phyloP scores from a whole-genome alignment of 1,140 invertebrate species.

The Paraescarpia echinospica region DNA sequence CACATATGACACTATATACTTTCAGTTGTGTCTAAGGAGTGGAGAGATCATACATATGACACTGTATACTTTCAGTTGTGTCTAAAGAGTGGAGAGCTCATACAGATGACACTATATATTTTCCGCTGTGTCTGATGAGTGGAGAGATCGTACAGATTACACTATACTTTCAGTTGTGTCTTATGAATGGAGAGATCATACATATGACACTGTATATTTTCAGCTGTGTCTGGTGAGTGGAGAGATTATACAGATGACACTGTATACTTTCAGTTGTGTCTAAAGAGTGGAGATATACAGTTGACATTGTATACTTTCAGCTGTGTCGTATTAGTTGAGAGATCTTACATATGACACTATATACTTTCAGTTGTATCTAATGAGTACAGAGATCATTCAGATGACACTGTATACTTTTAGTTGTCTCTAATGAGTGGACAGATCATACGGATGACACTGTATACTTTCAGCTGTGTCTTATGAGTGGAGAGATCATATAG shows the following conservation, averaged over 20 bases:
- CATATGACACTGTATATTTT: background rate
- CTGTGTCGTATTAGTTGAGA: slow-evolving; percentile 61
- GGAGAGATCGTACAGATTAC: no score
- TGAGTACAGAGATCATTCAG: no score
- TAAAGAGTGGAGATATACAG: no score
- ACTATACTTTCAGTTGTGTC: no score
- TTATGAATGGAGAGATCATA: no score
- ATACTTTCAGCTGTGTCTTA: slow-evolving; percentile 54
- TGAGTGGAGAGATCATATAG: slow-evolving; percentile 62
- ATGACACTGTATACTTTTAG: no score
- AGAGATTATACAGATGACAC: slow-evolving; percentile 62
- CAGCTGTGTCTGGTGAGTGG: slow-evolving; percentile 61
- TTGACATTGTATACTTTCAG: slow-evolving; percentile 35
- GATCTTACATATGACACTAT: slow-evolving; percentile 61
- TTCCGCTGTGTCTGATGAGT: slow-evolving; percentile 39
- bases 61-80: slow-evolving; percentile 50
- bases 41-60: no score
- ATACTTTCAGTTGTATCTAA: slow-evolving; percentile 43
- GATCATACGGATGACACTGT: no score
- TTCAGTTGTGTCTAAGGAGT: no score
- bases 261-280: no score
- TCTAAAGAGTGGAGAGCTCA: slow-evolving; percentile 61
- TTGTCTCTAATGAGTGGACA: no score
- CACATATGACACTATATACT: slow-evolving; percentile 59
- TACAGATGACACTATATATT: slow-evolving; percentile 58